A percentile compares a stretch with the other conserved stretches of the same genome.
Conservation (phyloP, 1,140 invertebrate species). For the Drosophila mauritiana region DNA sequence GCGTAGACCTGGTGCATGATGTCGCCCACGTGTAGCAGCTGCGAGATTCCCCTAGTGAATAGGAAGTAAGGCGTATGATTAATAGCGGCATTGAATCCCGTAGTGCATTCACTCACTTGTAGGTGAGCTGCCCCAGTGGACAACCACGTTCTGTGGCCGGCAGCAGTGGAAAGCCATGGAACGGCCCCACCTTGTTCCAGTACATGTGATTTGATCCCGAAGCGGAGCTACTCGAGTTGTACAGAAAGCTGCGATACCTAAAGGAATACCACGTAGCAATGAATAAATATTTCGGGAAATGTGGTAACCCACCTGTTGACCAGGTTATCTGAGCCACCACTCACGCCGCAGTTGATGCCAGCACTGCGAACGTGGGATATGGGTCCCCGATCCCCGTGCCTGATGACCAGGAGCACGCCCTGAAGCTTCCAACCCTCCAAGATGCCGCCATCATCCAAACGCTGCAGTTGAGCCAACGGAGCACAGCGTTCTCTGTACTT, state of each 20-base stretch:
- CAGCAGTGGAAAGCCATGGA: constrained; percentile 92
- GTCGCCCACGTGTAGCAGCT: constrained; percentile 91
- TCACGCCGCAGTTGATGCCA: constrained; percentile 90
- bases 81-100: not conserved
- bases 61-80: not conserved
- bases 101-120: constrained; percentile 84
- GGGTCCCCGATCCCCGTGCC: constrained; percentile 95
- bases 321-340: constrained; percentile 85
- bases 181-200: constrained; percentile 91
- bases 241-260: constrained; percentile 87
- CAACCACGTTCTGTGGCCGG: constrained; percentile 87
- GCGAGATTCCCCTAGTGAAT: constrained; percentile 86
- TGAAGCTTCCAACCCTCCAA: constrained; percentile 88
- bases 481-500: constrained; percentile 86
- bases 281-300: constrained; percentile 29
- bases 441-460: constrained; percentile 89
- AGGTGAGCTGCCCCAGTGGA: constrained; percentile 90
- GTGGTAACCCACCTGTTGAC: constrained; percentile 83
- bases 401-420: constrained; percentile 91
- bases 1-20: constrained; percentile 90
- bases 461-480: constrained; percentile 87
- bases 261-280: constrained; percentile 64
- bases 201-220: constrained; percentile 87
- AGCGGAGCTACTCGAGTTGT: constrained; percentile 86
- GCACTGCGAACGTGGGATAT: constrained; percentile 91